phyloP scores from a whole-genome alignment of 2,113 vertebrate genomes.

The Bufo bufo region DNA sequence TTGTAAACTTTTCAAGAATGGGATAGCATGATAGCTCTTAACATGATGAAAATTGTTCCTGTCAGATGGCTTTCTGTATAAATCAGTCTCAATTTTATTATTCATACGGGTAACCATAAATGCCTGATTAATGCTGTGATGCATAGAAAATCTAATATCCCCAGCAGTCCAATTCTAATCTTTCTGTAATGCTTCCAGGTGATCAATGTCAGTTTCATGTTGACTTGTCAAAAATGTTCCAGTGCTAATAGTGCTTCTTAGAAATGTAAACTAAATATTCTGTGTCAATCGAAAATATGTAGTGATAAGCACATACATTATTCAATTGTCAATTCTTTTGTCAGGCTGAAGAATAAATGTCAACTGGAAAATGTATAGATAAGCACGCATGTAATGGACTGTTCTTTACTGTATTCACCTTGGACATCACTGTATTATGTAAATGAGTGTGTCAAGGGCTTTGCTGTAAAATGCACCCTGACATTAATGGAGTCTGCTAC shows the following conservation, averaged over 20 bases:
- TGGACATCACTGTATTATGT: not conserved
- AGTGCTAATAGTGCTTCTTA: constrained; percentile 14
- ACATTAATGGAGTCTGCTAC: too few species aligned
- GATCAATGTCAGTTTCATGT: constrained; percentile 51
- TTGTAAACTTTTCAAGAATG: constrained; percentile 54
- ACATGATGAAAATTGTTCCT: constrained; percentile 55
- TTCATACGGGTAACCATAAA: constrained; percentile 52
- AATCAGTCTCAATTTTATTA: constrained; percentile 58
- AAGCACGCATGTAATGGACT: not conserved
- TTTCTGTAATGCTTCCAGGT: constrained; percentile 51
- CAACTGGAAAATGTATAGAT: not conserved
- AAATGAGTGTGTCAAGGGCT: not conserved
- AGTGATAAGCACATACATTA: constrained; percentile 17
- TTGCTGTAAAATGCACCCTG: too few species aligned
- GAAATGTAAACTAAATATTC: constrained; percentile 10
- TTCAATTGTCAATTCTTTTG: constrained; percentile 2
- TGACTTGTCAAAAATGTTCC: constrained; percentile 41
- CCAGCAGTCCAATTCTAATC: constrained; percentile 49
- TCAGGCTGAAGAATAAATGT: not conserved
- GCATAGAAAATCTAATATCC: constrained; percentile 57
- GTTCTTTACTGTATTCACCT: not conserved
- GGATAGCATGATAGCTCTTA: constrained; percentile 54
- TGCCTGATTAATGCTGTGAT: constrained; percentile 57
- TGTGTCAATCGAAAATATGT: not conserved
- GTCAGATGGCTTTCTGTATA: constrained; percentile 49